These are phyloP conservation scores for Cyphomyrus discorhynchus DNA, from an alignment of 2,113 vertebrate species.

Conservation along the genomic window DNA sequence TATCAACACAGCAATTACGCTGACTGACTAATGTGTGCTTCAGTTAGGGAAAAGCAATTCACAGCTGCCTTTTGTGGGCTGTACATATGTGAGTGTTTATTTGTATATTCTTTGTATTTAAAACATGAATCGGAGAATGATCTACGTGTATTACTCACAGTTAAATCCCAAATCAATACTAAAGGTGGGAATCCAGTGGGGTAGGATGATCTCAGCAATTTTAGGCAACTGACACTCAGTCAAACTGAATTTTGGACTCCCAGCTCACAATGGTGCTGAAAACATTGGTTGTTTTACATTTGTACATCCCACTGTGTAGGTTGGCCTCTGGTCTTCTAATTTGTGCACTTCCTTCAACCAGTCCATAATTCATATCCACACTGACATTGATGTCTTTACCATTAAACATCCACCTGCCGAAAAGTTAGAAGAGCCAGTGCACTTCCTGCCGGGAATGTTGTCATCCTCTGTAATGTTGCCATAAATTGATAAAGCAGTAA, in stretches of 20 bases:
- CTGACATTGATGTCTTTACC: slow-evolving; percentile 67
- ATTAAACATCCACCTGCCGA: slow-evolving; percentile 77
- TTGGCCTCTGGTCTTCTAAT: slow-evolving; percentile 71
- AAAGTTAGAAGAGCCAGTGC: not conserved
- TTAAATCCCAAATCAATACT: not conserved
- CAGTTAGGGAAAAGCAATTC: not conserved
- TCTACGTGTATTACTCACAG: not conserved
- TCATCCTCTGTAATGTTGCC: not conserved
- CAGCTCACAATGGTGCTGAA: slow-evolving; percentile 79
- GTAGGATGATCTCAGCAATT: not conserved
- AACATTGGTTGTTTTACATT: slow-evolving; percentile 77
- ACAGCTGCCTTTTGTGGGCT: not conserved
- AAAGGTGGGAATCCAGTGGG: not conserved
- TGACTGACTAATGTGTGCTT: slow-evolving; percentile 10
- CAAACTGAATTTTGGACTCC: slow-evolving; percentile 77
- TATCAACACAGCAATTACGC: slow-evolving; percentile 9
- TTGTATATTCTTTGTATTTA: not conserved
- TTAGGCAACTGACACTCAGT: not conserved
- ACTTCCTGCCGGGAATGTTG: not conserved
- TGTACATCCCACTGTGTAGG: slow-evolving; percentile 73
- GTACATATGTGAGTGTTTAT: not conserved
- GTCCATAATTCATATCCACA: slow-evolving; percentile 68
- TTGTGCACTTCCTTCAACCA: slow-evolving; percentile 74
- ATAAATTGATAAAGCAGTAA: not conserved
- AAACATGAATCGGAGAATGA: not conserved